phyloP scores from a whole-genome alignment of 2,113 vertebrate species.

The Martes martes region DNA sequence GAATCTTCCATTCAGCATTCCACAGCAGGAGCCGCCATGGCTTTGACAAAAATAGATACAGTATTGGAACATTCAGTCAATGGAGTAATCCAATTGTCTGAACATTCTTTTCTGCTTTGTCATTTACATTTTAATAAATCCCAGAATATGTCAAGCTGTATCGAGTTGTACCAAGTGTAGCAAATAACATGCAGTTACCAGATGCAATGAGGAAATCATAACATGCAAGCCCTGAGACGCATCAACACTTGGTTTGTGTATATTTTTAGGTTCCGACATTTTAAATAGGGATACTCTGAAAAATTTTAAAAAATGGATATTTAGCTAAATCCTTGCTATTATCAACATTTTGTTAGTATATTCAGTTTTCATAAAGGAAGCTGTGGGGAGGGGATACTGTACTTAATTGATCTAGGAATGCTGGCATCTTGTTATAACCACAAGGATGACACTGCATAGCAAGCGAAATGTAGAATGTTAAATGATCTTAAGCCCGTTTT shows the following conservation, averaged over 20 bases:
- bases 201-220: constrained; percentile 73
- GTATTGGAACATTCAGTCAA: constrained; percentile 81
- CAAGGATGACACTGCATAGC: not conserved
- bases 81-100: constrained; percentile 83
- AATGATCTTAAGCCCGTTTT: not conserved
- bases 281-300: constrained; percentile 35
- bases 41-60: constrained; percentile 80
- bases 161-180: constrained; percentile 70
- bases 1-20: constrained; percentile 69
- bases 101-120: constrained; percentile 82
- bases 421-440: not conserved
- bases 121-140: constrained; percentile 85
- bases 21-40: constrained; percentile 69
- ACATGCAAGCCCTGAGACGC: constrained; percentile 33
- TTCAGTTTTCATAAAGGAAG: constrained; percentile 22
- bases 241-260: constrained; percentile 67
- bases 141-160: constrained; percentile 72
- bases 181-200: constrained; percentile 77
- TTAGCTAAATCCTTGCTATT: constrained; percentile 46
- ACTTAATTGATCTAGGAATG: not conserved
- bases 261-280: constrained; percentile 72
- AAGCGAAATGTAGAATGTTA: not conserved
- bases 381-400: not conserved
- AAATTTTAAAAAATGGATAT: constrained; percentile 7
- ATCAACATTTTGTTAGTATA: not conserved